phyloP scores from a whole-genome alignment of 2,113 vertebrate species.

The Etheostoma spectabile region DNA sequence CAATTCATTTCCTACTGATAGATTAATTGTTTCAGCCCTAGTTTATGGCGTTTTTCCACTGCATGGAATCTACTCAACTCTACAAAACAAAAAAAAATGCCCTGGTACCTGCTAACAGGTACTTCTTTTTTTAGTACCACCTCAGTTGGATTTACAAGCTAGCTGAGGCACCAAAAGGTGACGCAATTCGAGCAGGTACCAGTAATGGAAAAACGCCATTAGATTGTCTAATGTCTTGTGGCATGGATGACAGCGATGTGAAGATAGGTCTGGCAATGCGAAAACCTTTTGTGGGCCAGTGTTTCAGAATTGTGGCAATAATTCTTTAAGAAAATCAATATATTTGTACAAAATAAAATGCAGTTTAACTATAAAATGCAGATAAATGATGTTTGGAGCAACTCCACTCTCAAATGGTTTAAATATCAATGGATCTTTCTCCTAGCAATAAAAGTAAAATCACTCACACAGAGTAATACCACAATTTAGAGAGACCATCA shows the following conservation, averaged over 20 bases:
- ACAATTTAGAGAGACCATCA: conserved; percentile 43
- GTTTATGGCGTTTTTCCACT: too few species aligned
- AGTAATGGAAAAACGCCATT: too few species aligned
- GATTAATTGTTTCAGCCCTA: too few species aligned
- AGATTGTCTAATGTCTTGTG: background rate
- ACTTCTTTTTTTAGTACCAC: too few species aligned
- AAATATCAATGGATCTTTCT: background rate
- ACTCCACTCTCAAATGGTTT: background rate
- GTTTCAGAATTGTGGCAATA: background rate
- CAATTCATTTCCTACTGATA: too few species aligned
- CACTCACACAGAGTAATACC: background rate
- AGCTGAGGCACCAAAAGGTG: too few species aligned
- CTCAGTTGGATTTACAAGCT: too few species aligned
- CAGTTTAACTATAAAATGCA: background rate
- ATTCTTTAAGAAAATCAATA: background rate
- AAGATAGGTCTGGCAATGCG: too few species aligned
- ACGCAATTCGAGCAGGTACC: too few species aligned
- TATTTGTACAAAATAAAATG: background rate
- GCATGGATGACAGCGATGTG: background rate
- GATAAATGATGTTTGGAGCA: background rate
- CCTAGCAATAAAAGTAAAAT: background rate
- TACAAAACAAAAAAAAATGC: too few species aligned
- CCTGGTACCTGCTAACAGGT: too few species aligned
- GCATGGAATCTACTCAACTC: too few species aligned
- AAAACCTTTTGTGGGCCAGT: background rate